Base-by-base conservation (phyloP, 2,113 vertebrate species). In the Eulacestoma nigropectus region DNA sequence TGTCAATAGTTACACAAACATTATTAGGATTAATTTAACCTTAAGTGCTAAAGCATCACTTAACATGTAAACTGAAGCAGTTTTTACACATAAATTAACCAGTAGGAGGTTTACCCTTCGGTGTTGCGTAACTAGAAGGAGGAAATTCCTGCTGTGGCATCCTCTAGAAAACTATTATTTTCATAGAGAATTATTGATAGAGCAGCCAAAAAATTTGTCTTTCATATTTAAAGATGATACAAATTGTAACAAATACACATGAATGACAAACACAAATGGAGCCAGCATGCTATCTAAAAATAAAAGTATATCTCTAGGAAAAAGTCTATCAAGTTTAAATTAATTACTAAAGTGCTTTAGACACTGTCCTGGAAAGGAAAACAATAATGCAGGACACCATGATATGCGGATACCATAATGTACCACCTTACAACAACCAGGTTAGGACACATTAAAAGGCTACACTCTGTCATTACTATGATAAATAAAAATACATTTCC, bases 71-170 rank as follows among this genome's bases (percentile, higher is more conserved):
- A 84, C 37, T 68, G 63, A 89, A 92, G 60, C 52, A 56, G 57
- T 37, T 84, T 68, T 91, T 81, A 70, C 14, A 60, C 37, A 84
- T 95, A 94, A 94, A 91, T 92, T 89, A 89, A 76, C 27, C 69
- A 87, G 77, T 42, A 68, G 84, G 81, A 87, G 44, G 6, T 89
- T 94, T 93, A 81, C 30, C 60, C 69, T 90, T 93, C 75, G 49
- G 80, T 84, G 56, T 60, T 69, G 22, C 23, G 50, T 72, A 78
- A 81, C 62, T 47, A 78, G 26, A 91, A 76, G 41, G 10, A 63
- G 52, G 22, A 87, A 94, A 91, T 47, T 72, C 70, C 65, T 82
- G 49, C 65, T 78, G 84, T 44, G 53, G 16, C 18, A 94, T 81
- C 32, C 7, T 82, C 41, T 26, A 76, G 32, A 84, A 89, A 78